These are phyloP conservation scores for Cynopterus sphinx DNA, from an alignment of 2,797 vertebrate genomes.

Conservation along the genomic window DNA sequence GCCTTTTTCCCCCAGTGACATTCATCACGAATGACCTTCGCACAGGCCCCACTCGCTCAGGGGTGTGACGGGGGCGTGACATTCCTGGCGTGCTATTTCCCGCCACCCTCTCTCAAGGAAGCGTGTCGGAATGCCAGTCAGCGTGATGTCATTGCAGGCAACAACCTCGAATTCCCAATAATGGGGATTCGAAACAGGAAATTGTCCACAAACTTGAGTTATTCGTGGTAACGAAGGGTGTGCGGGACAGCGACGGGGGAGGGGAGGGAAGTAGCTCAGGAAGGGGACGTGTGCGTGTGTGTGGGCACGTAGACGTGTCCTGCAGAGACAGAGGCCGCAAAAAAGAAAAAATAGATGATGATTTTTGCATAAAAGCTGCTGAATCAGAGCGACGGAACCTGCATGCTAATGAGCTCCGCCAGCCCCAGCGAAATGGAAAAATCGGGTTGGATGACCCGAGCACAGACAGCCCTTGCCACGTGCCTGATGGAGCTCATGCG, in stretches of 20 bases:
- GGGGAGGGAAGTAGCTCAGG: not conserved
- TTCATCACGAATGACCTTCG: not conserved
- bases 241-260: not conserved
- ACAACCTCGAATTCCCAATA: constrained; percentile 24
- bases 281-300: rapidly evolving
- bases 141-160: not conserved
- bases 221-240: constrained; percentile 40
- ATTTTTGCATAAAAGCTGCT: not conserved
- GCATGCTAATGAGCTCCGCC: not conserved
- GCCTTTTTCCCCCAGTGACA: not conserved
- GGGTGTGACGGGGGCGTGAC: not conserved
- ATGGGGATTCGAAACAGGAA: constrained; percentile 67
- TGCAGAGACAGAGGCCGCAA: not conserved
- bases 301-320: not conserved
- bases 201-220: constrained; percentile 24
- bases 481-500: not conserved
- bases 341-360: not conserved
- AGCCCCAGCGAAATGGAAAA: not conserved
- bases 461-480: rapidly evolving
- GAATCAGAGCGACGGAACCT: not conserved
- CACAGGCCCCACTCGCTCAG: not conserved
- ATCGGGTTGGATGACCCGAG: not conserved
- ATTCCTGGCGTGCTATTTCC: not conserved
- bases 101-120: not conserved
- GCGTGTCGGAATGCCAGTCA: not conserved